Conservation (phyloP, 2,797 vertebrate genomes). For the Aselliscus stoliczkanus region DNA sequence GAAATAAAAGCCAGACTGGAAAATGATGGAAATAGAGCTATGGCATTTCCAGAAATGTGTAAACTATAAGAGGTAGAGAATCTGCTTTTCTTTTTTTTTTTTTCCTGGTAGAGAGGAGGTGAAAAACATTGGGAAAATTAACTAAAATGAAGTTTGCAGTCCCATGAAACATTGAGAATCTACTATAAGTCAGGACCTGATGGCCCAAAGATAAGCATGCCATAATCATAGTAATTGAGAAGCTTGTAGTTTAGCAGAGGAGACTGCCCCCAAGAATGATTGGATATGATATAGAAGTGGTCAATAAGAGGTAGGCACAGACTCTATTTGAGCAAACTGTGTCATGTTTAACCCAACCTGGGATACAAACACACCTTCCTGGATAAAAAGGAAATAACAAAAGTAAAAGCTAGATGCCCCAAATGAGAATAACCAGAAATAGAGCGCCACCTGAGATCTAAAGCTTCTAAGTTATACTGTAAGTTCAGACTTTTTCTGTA, state of each 20-base stretch:
- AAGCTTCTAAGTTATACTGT: background rate
- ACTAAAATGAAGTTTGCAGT: background rate
- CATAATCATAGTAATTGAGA: background rate
- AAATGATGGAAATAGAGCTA: slow-evolving; percentile 8
- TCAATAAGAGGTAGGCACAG: background rate
- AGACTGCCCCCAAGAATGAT: background rate
- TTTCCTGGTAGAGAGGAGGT: background rate
- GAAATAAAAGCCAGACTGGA: background rate
- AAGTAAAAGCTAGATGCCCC: background rate
- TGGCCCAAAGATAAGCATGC: background rate
- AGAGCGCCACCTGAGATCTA: background rate
- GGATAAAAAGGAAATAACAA: background rate
- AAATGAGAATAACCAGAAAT: background rate
- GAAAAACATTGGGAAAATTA: background rate
- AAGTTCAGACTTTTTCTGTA: background rate
- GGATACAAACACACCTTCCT: background rate
- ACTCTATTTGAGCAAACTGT: background rate
- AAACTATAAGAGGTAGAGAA: background rate
- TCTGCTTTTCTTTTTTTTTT: background rate
- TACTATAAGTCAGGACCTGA: background rate
- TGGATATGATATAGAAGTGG: background rate
- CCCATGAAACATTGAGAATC: background rate
- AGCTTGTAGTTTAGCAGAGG: background rate
- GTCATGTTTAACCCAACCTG: background rate
- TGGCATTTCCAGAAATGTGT: background rate